Base-by-base conservation (phyloP, 2,888 invertebrate species). In the Trichogramma evanescens region DNA sequence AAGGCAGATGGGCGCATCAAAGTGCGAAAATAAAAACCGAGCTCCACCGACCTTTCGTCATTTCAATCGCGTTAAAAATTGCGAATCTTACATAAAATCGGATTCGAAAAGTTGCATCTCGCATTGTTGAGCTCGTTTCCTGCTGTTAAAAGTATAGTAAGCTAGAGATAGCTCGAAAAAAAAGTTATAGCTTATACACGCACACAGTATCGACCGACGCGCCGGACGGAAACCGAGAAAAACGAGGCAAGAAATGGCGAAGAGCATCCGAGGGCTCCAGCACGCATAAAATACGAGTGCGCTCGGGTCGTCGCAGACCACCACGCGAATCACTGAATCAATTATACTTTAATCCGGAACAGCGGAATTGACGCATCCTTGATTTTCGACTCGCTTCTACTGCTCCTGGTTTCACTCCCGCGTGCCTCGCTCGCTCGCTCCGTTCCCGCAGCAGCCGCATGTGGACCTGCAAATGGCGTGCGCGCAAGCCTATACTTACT, bases 271-370 rank as follows among this genome's bases (percentile, higher is more conserved):
- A 68, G 61, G 61, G 63, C 54, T 59, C 63, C 45, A 64, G 62
- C 69, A 67, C 67, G 68, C 66, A 69, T 69, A 69, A 70, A 69
- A 68, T 66, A 67, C 66, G 68, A 13, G 5, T 44, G 26, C 72
- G 73, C 75, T 67, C 74, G 69, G 73, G 70, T 72, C 73, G 67
- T 66, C 72, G 70, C 74, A 71, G 72, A 74, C 72, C 73, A 70
- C 75, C 70, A 71, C 72, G 73, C 26, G 26, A 26, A 26, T 26
- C 26, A 26, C 74, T 75, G 79, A 82, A 82, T 82, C 82, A 82
- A 82, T 82, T 82, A 82, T 82, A 82, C 80, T 81, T 81, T 81
- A 82, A 82, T 82, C 82, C 82, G 81, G 81, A 82, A 82, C 82
- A 52, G 45, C 79, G 68, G 69, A 66, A 72, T 73, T 70, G 71